Evolutionary conservation across 2,888 invertebrate genomes (phyloP).

Genomic region (Eristalis tenax): DNA sequence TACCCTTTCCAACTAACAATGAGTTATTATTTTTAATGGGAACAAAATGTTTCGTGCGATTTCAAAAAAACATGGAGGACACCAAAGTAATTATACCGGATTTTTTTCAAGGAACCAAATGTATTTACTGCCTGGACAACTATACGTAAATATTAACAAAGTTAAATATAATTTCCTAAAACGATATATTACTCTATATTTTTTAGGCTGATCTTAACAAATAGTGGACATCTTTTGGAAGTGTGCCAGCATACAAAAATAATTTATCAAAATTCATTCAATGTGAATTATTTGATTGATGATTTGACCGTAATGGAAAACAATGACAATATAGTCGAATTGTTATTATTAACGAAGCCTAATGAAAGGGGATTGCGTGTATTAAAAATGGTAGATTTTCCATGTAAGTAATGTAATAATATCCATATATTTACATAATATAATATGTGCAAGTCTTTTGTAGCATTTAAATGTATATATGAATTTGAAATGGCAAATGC

Average conservation of each 20-base stretch:
- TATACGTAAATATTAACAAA: constrained; percentile 75
- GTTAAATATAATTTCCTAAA: background rate
- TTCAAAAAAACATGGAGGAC: constrained; percentile 73
- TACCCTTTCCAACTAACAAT: constrained; percentile 40
- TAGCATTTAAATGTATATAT: constrained; percentile 78
- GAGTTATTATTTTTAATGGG: constrained; percentile 45
- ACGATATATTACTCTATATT: background rate
- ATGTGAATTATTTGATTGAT: constrained; percentile 75
- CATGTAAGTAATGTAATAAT: constrained; percentile 75
- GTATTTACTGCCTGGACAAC: constrained; percentile 77
- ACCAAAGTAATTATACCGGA: constrained; percentile 74
- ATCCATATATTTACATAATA: background rate
- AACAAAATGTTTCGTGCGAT: constrained; percentile 70
- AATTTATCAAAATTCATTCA: constrained; percentile 63
- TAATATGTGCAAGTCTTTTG: background rate
- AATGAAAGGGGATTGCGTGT: constrained; percentile 70
- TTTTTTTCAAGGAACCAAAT: constrained; percentile 76
- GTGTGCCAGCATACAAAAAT: constrained; percentile 78
- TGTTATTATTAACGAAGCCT: constrained; percentile 77
- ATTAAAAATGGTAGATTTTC: constrained; percentile 79
- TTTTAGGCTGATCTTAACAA: constrained; percentile 77
- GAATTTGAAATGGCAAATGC: constrained; percentile 77
- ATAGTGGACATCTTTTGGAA: constrained; percentile 78
- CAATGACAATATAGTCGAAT: constrained; percentile 77
- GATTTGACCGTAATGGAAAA: constrained; percentile 79